Conservation (phyloP, 2,888 invertebrate genomes). For the Sericinus montela region DNA sequence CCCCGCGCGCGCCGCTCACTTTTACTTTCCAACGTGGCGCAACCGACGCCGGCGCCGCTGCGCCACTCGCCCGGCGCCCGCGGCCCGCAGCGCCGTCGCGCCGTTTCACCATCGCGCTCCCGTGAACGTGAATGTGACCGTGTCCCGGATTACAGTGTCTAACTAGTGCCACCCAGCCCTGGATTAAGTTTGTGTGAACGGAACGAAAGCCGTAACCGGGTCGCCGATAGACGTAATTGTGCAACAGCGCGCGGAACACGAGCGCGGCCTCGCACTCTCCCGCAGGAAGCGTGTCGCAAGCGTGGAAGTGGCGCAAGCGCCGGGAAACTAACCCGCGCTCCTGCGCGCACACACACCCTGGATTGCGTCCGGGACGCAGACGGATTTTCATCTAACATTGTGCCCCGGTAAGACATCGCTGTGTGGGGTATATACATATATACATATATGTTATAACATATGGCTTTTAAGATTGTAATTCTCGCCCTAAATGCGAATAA, state of each 20-base stretch:
- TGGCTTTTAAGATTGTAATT: constrained; percentile 2
- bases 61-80: constrained; percentile 78
- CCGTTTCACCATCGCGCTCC: constrained; percentile 43
- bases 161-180: constrained; percentile 57
- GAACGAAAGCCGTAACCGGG: constrained; percentile 70
- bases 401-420: constrained; percentile 30
- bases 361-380: constrained; percentile 47
- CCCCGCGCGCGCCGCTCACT: constrained; percentile 72
- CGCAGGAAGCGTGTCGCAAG: constrained; percentile 75
- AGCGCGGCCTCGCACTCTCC: constrained; percentile 74
- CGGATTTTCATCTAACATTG: constrained; percentile 43
- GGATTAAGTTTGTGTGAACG: constrained; percentile 66
- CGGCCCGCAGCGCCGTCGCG: constrained; percentile 77
- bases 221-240: constrained; percentile 65
- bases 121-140: constrained; percentile 40
- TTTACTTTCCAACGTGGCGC: constrained; percentile 78
- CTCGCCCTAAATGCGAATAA: constrained; percentile 21
- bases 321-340: constrained; percentile 65
- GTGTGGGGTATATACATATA: constrained; percentile 15
- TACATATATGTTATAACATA: no score
- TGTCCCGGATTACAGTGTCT: constrained; percentile 76
- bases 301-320: constrained; percentile 75
- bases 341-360: constrained; percentile 55
- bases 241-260: constrained; percentile 61
- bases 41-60: constrained; percentile 69